Evolutionary conservation across 2,888 invertebrate species (phyloP).

Genomic region (Eristalis tenax): DNA sequence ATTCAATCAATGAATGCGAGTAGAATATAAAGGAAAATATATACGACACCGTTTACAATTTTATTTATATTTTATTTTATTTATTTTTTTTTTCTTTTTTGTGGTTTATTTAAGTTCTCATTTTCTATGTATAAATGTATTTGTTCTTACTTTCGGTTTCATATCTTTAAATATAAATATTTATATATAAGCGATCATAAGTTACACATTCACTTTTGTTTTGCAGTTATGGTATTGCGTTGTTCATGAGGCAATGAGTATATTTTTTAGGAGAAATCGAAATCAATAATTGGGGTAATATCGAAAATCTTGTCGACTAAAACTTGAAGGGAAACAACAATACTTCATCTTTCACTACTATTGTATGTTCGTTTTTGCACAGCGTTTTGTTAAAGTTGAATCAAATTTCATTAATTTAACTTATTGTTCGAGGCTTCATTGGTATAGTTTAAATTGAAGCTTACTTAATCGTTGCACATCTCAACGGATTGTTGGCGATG

Average conservation of each 20-base stretch:
- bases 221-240: slow-evolving; percentile 9
- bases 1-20: slow-evolving; percentile 67
- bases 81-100: too few relatives aligned
- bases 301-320: neutral
- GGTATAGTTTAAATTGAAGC: too few relatives aligned
- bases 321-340: neutral
- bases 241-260: slow-evolving; percentile 23
- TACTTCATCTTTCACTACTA: neutral
- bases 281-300: neutral
- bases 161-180: slow-evolving; percentile 29
- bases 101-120: slow-evolving; percentile 8
- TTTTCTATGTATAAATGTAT: slow-evolving; percentile 44
- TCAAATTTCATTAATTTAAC: too few relatives aligned
- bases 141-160: slow-evolving; percentile 39
- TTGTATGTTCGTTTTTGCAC: too few relatives aligned
- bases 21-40: slow-evolving; percentile 57
- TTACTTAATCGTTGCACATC: too few relatives aligned
- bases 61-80: slow-evolving; percentile 5
- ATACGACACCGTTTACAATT: slow-evolving; percentile 61
- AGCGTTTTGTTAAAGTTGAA: too few relatives aligned
- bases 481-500: too few relatives aligned
- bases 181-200: slow-evolving; percentile 64
- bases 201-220: slow-evolving; percentile 35
- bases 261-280: neutral
- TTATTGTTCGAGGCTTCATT: too few relatives aligned